Base-by-base conservation (phyloP, 2,797 vertebrate genomes). In the Pangasius sanitwongsei region DNA sequence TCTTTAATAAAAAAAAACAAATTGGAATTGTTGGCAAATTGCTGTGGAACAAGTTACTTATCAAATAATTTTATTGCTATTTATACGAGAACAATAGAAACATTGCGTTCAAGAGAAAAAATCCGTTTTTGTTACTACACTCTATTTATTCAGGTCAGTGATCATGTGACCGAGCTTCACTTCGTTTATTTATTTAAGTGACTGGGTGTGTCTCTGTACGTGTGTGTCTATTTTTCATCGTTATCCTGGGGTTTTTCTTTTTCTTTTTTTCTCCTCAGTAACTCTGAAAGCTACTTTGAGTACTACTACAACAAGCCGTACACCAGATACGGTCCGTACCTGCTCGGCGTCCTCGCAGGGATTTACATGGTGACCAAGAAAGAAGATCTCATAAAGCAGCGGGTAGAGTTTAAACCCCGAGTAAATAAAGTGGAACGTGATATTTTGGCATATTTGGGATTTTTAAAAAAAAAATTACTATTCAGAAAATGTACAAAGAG, bases 291-390 rank as follows among this genome's bases (percentile, higher is more conserved):
- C 69, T 97, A 97, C 89, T 92, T 93, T 50, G 92, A 96, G 83
- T 95, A 96, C 92, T 97, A 97, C 92, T 98, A 98, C 90, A 94
- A 94, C n/a, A 97, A 97, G 90, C 97, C 97, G 23, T 96, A 97
- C 91, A 97, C 97, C 67, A 93, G 96, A 92, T 96, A 96, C 3
- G 97, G 97, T 20, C 97, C 97, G 0, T 98, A 97, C 94, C 93
- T 98, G 37, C 93, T 97, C 80, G 97, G 97, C 1, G 93, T 98
- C 87, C 87, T 97, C 59, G 92, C 95, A 12, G 96, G 97, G 87
- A 94, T 97, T 86, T 94, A 95, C 88, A 92, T 96, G 92, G 93
- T 95, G 69, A 95, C 92, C 69, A 96, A 93, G 86, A 94, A 94
- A 88, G 86, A 90, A n/a, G 90, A 89, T 6, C 65, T 97, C 53